Conservation (phyloP, 2,113 vertebrate species). For the Hippocampus comes region DNA sequence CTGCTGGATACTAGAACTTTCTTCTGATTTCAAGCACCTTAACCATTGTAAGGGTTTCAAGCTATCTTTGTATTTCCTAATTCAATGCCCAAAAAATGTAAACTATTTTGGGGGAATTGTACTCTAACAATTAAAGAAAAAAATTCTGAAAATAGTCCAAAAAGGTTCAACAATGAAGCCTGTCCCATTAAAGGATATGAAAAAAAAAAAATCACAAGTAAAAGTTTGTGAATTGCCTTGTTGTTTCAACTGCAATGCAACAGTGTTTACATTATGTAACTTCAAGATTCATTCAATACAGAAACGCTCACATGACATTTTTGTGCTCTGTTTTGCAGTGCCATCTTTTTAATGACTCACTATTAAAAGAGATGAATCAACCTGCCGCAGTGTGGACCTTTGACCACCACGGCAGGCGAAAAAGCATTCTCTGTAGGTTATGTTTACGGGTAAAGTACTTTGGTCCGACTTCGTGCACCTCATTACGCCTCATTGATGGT, state of each 20-base stretch:
- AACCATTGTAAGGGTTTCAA: too few relatives aligned
- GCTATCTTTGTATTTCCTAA: too few relatives aligned
- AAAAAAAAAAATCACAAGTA: background rate
- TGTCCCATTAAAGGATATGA: background rate
- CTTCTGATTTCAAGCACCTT: too few relatives aligned
- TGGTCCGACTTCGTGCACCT: conserved; percentile 64
- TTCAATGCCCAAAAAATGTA: too few relatives aligned
- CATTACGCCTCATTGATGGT: conserved; percentile 79
- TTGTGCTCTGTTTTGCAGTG: conserved; percentile 16
- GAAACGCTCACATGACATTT: background rate
- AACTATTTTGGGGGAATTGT: too few relatives aligned
- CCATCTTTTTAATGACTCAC: conserved; percentile 78
- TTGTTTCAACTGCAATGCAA: too few relatives aligned
- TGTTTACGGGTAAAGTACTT: conserved; percentile 32
- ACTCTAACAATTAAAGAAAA: too few relatives aligned
- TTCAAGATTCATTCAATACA: background rate
- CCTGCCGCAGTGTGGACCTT: conserved; percentile 72
- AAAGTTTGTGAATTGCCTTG: background rate
- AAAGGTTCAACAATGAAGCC: too few relatives aligned
- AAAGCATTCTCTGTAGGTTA: conserved; percentile 65
- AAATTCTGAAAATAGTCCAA: too few relatives aligned
- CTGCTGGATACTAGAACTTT: too few relatives aligned
- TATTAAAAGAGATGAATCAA: conserved; percentile 79
- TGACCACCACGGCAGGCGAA: conserved; percentile 63
- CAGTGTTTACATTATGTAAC: background rate